Evolutionary conservation across 2,888 invertebrate genomes (phyloP).

Genomic region (Lottia scabra): DNA sequence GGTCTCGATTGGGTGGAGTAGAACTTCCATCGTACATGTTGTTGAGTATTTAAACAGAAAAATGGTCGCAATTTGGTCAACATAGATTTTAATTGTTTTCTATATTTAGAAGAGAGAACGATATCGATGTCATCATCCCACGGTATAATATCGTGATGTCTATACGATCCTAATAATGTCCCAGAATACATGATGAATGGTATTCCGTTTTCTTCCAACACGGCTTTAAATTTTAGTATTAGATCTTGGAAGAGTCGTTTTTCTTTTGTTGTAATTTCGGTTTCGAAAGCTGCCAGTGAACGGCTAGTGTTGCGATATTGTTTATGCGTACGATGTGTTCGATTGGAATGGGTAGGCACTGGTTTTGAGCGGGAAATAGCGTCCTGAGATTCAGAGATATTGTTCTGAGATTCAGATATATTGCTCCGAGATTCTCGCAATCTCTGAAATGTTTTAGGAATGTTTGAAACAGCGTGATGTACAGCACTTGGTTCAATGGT

Average conservation of each 20-base stretch:
- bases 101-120: slow-evolving; percentile 22
- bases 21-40: slow-evolving; percentile 30
- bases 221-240: slow-evolving; percentile 11
- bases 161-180: slow-evolving; percentile 37
- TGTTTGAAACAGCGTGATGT: too few relatives aligned
- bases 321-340: too few relatives aligned
- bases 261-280: slow-evolving; percentile 11
- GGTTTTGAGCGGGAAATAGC: too few relatives aligned
- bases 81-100: background rate
- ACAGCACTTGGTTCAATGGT: too few relatives aligned
- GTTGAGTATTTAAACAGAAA: slow-evolving; percentile 19
- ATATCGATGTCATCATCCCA: slow-evolving; percentile 45
- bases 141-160: slow-evolving; percentile 40
- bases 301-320: too few relatives aligned
- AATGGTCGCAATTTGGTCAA: slow-evolving; percentile 18
- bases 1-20: slow-evolving; percentile 23
- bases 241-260: slow-evolving; percentile 10
- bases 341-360: too few relatives aligned
- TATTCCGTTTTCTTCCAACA: slow-evolving; percentile 14
- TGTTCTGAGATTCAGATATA: too few relatives aligned
- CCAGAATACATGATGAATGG: slow-evolving; percentile 38
- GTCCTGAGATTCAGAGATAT: too few relatives aligned
- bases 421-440: too few relatives aligned
- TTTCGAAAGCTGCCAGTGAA: background rate
- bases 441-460: too few relatives aligned